Base-by-base conservation (phyloP, 2,113 vertebrate species). In the Prochilodus magdalenae region DNA sequence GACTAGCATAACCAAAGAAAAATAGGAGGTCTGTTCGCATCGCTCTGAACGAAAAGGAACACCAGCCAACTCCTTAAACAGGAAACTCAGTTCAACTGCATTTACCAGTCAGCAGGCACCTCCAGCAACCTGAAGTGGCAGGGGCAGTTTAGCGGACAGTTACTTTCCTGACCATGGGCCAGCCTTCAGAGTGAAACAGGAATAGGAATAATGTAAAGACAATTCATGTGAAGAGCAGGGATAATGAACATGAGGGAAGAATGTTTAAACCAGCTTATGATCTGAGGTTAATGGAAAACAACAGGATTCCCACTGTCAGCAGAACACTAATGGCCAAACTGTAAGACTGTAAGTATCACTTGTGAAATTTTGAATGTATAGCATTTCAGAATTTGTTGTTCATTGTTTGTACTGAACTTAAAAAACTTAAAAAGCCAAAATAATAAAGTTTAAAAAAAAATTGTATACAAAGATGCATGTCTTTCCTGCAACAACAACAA, bases 1-100 rank as follows among this genome's bases (percentile, higher is more conserved):
- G 36, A 59, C 22, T 70, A 36, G 20, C 51, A 8, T 33, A 29
- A 51, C n/a, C 62, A 33, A 7, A 26, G 10, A 66, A 36, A 36
- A 20, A 40, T 14, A 79, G 36, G 26, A 18, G 12, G 57, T 30
- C 55, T 3, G 26, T 72, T 72, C 29, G 57, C 59, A 65, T 20
- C 26, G 71, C 40, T 22, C 59, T 55, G 44, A 81, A 81, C 57
- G 29, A 67, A 81, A 81, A 81, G 49, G 73, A 51, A 59, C 24
- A 75, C 49, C 71, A 40, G 79, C 71, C 79, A 81, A 30, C 30
- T 81, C 22, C 63, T 66, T 53, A 55, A 65, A 73, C 69, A 73
- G 57, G 11, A 36, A 63, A 74, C 71, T n/a, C n/a, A 81, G 24
- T 74, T 81, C 33, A 73, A 66, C 53, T 60, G 30, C 47, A 66